phyloP scores from a whole-genome alignment of 2,113 vertebrate species.

The Ciconia stormi region DNA sequence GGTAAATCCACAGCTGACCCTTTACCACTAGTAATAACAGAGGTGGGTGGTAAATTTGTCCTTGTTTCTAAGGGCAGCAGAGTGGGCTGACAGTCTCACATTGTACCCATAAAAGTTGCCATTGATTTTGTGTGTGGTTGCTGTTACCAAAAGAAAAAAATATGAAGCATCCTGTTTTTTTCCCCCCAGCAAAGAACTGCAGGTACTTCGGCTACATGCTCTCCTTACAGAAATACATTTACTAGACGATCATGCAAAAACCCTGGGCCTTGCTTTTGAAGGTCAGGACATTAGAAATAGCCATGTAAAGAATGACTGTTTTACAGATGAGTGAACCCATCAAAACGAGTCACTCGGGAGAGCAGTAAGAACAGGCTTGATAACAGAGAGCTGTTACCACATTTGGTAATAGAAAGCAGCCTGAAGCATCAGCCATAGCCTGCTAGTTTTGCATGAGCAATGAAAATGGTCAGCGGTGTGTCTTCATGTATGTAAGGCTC shows the following conservation, averaged over 20 bases:
- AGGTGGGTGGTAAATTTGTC: neutral
- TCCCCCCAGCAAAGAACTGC: neutral
- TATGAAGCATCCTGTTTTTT: neutral
- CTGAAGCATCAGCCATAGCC: neutral
- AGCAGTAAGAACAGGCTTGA: neutral
- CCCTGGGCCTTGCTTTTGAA: neutral
- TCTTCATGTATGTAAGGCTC: neutral
- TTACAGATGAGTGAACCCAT: neutral
- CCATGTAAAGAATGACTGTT: neutral
- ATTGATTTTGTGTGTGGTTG: neutral
- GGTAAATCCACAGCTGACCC: neutral
- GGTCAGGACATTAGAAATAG: neutral
- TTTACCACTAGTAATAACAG: neutral
- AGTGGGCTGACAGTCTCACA: neutral
- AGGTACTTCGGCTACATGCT: neutral
- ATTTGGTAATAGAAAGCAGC: neutral
- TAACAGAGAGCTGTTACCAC: neutral
- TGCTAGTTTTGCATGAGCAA: neutral
- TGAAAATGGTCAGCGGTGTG: too few relatives aligned
- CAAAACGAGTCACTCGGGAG: accelerated
- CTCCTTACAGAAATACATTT: neutral
- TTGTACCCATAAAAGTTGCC: neutral
- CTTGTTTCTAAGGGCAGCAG: neutral
- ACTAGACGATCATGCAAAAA: neutral
- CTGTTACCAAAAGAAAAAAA: neutral